Evolutionary conservation across 2,888 invertebrate species (phyloP), one percentile per base, ranked within the genome.

Genomic region (Stenoptilia bipunctidactyla): DNA sequence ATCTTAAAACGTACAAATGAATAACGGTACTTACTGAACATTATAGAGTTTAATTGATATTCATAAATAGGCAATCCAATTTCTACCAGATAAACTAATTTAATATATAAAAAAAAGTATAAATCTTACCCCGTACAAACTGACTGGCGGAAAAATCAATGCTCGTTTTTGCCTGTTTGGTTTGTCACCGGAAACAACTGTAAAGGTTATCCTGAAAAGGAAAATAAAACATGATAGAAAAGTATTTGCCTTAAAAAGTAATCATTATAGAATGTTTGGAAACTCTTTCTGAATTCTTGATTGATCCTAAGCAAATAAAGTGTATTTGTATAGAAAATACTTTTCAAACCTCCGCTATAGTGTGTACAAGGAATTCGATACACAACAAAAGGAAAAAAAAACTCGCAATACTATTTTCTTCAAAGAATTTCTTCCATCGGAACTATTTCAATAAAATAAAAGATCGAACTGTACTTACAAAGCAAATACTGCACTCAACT

Each of bases 101-200:
- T n/a, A n/a, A n/a, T n/a, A n/a, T n/a, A n/a, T n/a, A n/a, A n/a
- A n/a, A n/a, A n/a, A n/a, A n/a, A n/a, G n/a, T n/a, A n/a, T n/a
- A n/a, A n/a, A n/a, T 30, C 74, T 72, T 58, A 84, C 84, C 41
- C 83, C 83, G 43, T 70, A 80, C 54, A 84, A 71, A 68, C 75
- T 75, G 0, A 80, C 72, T 0, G 74, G 75, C 25, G 83, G 82
- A 37, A 82, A 84, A 35, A 82, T 58, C 0, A 83, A 55, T 0
- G 59, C 52, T 51, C 80, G 56, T 55, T 74, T 84, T 45, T 80
- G 61, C 40, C 68, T 55, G 56, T 75, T 55, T 20, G 20, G 20
- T 20, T 20, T 20, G 20, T 5, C 20, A 8, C 20, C 20, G 20
- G 20, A 20, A 5, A 20, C 20, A 5, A 8, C 3, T 8, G 20